A percentile compares a stretch with the other conserved stretches of the same genome.
phyloP scores from a whole-genome alignment of 2,797 vertebrate species.

The Ptychobarbus kaznakovi region DNA sequence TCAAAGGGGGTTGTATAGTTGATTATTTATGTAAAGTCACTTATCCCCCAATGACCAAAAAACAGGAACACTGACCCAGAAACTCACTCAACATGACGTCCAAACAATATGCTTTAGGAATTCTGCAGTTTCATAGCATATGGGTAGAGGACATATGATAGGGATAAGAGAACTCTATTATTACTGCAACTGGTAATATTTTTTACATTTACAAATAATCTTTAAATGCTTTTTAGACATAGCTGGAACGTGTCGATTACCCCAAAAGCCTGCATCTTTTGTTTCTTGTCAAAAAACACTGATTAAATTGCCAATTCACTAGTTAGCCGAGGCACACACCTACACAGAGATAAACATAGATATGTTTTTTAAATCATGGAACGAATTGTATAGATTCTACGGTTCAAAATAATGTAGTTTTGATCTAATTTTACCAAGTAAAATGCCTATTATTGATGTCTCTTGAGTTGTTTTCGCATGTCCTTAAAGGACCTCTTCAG shows the following conservation, averaged over 20 bases:
- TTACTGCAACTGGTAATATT: neutral
- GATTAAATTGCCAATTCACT: neutral
- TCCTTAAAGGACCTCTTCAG: conserved; percentile 48
- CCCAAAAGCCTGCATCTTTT: neutral
- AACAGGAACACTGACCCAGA: conserved; percentile 37
- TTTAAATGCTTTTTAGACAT: conserved; percentile 10
- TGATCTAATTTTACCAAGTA: conserved; percentile 16
- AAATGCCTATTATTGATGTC: conserved; percentile 18
- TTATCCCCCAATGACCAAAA: conserved; percentile 36
- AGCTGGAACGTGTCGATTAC: neutral
- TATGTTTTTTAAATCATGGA: neutral
- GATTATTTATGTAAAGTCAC: conserved; percentile 42
- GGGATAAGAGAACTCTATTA: neutral
- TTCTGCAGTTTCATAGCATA: conserved; percentile 8
- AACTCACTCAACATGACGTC: conserved; percentile 31
- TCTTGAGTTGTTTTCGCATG: conserved; percentile 10
- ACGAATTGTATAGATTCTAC: neutral
- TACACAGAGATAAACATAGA: neutral
- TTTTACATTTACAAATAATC: neutral
- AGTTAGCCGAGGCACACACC: neutral
- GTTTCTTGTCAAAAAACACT: neutral
- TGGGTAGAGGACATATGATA: neutral
- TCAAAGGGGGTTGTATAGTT: conserved; percentile 30
- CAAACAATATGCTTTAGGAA: conserved; percentile 12
- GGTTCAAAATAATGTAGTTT: conserved; percentile 18